Evolutionary conservation across 1,140 invertebrate genomes (phyloP).

Genomic region (Phymorhynchus buccinoides): DNA sequence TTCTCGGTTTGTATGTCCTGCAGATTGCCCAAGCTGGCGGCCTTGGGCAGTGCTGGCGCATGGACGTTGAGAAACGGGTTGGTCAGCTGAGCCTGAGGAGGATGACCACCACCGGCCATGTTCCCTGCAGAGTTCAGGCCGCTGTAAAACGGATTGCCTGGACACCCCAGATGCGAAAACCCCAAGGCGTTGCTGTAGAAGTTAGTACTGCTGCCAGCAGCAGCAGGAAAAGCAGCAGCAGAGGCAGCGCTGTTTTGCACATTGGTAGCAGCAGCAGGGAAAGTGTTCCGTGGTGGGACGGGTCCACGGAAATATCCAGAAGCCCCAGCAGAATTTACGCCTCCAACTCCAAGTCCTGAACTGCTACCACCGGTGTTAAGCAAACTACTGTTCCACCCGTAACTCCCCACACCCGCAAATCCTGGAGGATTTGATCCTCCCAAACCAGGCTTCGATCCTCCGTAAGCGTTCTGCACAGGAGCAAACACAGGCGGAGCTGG

Average conservation of each 20-base stretch:
- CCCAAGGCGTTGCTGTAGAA: neutral
- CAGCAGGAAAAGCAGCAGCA: conserved; percentile 12
- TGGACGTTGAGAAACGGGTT: neutral
- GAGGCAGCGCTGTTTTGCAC: neutral
- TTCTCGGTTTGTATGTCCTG: conserved; percentile 18
- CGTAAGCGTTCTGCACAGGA: neutral
- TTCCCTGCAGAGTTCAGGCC: neutral
- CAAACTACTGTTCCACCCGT: conserved; percentile 46
- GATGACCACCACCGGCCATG: neutral
- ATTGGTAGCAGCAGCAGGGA: neutral
- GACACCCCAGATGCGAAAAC: conserved; percentile 6
- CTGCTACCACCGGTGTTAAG: conserved; percentile 33
- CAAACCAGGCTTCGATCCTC: neutral
- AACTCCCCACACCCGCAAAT: neutral
- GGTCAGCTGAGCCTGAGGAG: neutral
- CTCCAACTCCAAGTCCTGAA: neutral
- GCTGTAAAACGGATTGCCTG: conserved; percentile 6
- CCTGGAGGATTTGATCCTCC: neutral
- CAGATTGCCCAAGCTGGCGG: conserved; percentile 41
- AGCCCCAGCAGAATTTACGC: neutral
- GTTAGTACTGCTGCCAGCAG: conserved; percentile 8
- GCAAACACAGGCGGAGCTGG: neutral
- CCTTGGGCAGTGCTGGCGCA: conserved; percentile 28
- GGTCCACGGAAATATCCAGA: neutral
- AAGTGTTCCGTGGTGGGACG: neutral